phyloP scores from a whole-genome alignment of 1,140 invertebrate species.

The Pseudomyrmex sp. region DNA sequence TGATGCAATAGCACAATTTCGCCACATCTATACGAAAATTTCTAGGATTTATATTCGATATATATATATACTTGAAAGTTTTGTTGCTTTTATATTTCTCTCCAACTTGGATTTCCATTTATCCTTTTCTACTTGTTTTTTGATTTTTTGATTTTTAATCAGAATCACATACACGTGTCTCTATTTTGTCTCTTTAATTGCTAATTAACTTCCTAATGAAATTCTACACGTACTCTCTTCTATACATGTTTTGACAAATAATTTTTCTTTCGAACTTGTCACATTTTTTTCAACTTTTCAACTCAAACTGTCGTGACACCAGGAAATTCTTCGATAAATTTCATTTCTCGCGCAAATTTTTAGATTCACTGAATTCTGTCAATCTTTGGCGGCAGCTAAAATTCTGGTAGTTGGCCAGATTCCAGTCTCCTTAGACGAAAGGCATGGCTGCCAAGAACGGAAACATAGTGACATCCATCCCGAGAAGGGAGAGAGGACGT shows the following conservation, averaged over 20 bases:
- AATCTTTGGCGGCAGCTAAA: constrained; percentile 22
- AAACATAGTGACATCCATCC: constrained; percentile 77
- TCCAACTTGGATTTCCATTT: not conserved
- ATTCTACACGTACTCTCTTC: not conserved
- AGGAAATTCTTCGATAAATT: not conserved
- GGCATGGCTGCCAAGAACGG: constrained; percentile 71
- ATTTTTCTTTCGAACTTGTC: not conserved
- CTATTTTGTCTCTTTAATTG: not conserved
- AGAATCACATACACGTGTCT: not conserved
- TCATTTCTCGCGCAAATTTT: constrained; percentile 14
- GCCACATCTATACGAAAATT: constrained; percentile 52
- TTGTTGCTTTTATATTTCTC: constrained; percentile 19
- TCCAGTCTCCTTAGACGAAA: constrained; percentile 50
- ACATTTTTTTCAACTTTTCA: constrained; percentile 10
- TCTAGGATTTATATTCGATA: constrained; percentile 21
- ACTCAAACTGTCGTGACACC: not conserved
- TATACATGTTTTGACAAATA: not conserved
- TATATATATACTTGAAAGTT: constrained; percentile 17
- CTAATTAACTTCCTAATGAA: not conserved
- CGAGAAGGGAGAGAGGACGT: constrained; percentile 65
- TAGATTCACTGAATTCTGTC: constrained; percentile 9
- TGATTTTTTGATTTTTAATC: not conserved
- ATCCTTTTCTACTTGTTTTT: not conserved
- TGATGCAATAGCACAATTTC: constrained; percentile 66
- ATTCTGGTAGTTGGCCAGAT: constrained; percentile 9